These are phyloP conservation scores for Dicycla oo DNA, from an alignment of 2,888 invertebrate genomes.

Conservation along the genomic window DNA sequence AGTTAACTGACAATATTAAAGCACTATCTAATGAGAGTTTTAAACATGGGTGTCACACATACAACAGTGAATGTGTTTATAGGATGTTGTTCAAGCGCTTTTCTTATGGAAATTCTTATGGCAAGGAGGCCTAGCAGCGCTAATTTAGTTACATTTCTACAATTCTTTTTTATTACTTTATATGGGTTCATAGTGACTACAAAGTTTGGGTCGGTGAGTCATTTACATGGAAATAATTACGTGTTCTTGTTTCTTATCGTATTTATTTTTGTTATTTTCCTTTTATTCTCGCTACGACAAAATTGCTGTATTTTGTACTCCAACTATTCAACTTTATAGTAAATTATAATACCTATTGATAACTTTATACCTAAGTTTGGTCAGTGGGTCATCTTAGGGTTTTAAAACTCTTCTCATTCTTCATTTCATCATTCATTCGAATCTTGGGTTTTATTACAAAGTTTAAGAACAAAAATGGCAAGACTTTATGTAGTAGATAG, in stretches of 20 bases:
- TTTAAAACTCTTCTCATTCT: too few relatives aligned
- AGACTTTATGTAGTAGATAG: neutral
- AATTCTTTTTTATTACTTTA: constrained; percentile 82
- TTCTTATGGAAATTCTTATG: constrained; percentile 87
- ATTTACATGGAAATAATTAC: constrained; percentile 27
- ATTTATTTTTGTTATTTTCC: constrained; percentile 54
- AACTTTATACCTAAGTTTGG: neutral
- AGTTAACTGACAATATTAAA: neutral
- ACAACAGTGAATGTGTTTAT: constrained; percentile 79
- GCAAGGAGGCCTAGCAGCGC: constrained; percentile 78
- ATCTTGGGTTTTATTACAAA: neutral
- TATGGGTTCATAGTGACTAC: constrained; percentile 81
- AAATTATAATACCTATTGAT: neutral
- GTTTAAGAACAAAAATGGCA: neutral
- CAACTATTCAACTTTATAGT: neutral
- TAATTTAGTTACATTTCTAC: constrained; percentile 85
- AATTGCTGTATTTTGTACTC: constrained; percentile 3
- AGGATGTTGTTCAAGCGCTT: constrained; percentile 83
- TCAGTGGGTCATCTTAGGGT: neutral
- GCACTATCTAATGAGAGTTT: neutral
- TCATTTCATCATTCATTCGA: too few relatives aligned
- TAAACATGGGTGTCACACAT: constrained; percentile 73
- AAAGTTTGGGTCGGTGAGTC: constrained; percentile 81
- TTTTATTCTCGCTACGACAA: constrained; percentile 8
- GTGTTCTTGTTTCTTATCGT: constrained; percentile 13